Evolutionary conservation across 1,140 invertebrate genomes (phyloP), one percentile per base, ranked within the genome.

Genomic region (Drosophila subobscura): DNA sequence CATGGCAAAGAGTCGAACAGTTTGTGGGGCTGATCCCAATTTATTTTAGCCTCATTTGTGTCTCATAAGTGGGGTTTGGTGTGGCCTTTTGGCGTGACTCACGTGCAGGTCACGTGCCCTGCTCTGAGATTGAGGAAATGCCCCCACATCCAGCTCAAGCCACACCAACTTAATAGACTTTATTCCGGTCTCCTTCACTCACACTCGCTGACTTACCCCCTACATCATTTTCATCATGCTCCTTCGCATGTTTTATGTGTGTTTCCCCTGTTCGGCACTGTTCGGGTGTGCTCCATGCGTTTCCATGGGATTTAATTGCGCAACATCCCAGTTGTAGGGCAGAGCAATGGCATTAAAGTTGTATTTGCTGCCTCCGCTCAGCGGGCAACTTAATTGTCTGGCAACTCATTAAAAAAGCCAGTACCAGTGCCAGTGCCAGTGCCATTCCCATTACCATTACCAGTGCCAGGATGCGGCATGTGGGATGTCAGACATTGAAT

Each of bases 221-320:
- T n/a, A 49, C 37, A 54, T 63, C 27, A 54, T 63, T 16, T 16
- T 33, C 50, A 37, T 40, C 22, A 12, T 46, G 20, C 41, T 7
- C 42, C 41, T 46, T 37, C 3, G 46, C 44, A 72, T 73, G 58
- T 72, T 73, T 73, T 72, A 72, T 72, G 51, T 54, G 55, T 40
- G 56, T 33, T 44, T 44, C 10, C 55, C 20, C 3, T 37, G 1
- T 8, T 10, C 7, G 7, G 7, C 14, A 22, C 42, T 61, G 49
- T 61, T 52, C 27, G 22, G 16, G 16, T 45, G 27, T 46, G 37
- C 20, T 49, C 44, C 27, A 53, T 55, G 77, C 55, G 59, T 77
- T 76, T 84, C 66, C 67, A 45, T 54, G 64, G 59, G 63, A 85
- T 80, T 86, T 85, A 86, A 85, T 85, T 85, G 76, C 80, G 59